phyloP scores from a whole-genome alignment of 2,888 invertebrate genomes.

The Lasioglossum figueresi region DNA sequence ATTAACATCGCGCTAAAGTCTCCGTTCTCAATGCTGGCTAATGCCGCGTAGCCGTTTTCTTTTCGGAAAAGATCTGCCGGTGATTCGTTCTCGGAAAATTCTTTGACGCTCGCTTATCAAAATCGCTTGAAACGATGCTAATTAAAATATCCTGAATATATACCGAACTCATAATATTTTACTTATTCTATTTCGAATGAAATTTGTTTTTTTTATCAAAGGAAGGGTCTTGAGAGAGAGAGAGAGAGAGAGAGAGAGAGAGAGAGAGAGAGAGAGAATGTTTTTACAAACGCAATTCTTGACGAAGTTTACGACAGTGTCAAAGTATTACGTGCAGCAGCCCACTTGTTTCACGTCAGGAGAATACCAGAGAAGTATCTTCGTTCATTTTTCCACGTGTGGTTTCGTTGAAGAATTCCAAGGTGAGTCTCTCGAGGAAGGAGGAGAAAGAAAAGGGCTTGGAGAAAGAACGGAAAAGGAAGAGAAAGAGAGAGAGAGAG shows the following conservation, averaged over 20 bases:
- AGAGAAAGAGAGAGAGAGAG: background rate
- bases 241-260: background rate
- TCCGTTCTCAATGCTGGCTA: background rate
- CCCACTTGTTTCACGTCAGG: background rate
- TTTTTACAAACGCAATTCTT: background rate
- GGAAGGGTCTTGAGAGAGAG: background rate
- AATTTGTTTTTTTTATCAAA: background rate
- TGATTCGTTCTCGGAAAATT: background rate
- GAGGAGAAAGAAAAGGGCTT: conserved; percentile 22
- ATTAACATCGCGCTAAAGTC: conserved; percentile 38
- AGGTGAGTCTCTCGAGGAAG: background rate
- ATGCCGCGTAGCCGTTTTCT: background rate
- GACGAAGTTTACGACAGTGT: background rate
- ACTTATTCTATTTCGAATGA: background rate
- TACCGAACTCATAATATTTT: no score
- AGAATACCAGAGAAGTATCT: background rate
- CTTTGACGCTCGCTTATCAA: background rate
- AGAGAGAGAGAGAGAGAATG: background rate
- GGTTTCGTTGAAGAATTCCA: background rate
- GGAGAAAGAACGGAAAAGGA: background rate
- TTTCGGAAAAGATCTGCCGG: background rate
- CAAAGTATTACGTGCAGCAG: background rate
- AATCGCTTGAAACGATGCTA: background rate
- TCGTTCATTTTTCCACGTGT: conserved; percentile 31
- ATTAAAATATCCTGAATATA: background rate